Conservation (phyloP, 2,797 vertebrate genomes). For the Protonibea diacanthus region DNA sequence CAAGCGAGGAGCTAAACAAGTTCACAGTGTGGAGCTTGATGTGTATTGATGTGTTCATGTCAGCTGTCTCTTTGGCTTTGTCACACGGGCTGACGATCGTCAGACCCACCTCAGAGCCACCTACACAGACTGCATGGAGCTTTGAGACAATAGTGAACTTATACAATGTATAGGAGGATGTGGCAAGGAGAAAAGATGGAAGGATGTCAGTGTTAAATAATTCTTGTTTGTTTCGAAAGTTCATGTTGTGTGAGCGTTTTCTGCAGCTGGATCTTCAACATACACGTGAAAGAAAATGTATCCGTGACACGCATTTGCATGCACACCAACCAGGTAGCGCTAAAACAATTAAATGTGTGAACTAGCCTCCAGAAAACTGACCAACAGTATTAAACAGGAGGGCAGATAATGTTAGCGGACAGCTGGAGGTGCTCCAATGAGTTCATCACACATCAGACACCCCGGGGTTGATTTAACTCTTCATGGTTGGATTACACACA, state of each 20-base stretch:
- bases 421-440: slow-evolving; percentile 60
- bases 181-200: neutral
- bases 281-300: neutral
- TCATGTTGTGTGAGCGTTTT: neutral
- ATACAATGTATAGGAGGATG: slow-evolving; percentile 9
- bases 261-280: neutral
- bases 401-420: slow-evolving; percentile 58
- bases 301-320: slow-evolving; percentile 13
- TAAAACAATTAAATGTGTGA: slow-evolving; percentile 61
- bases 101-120: slow-evolving; percentile 11
- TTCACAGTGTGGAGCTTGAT: slow-evolving; percentile 24
- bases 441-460: slow-evolving; percentile 57
- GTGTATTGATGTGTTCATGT: slow-evolving; percentile 63
- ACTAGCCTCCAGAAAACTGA: slow-evolving; percentile 47
- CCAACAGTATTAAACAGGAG: slow-evolving; percentile 32
- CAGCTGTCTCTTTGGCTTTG: slow-evolving; percentile 54
- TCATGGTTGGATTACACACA: slow-evolving; percentile 53
- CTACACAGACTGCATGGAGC: slow-evolving; percentile 7
- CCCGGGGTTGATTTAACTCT: slow-evolving; percentile 60
- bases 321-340: slow-evolving; percentile 11
- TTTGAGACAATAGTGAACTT: neutral
- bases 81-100: slow-evolving; percentile 31
- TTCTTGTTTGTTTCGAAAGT: neutral
- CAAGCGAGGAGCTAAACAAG: slow-evolving; percentile 30
- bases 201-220: slow-evolving; percentile 11